Base-by-base conservation (phyloP, 2,113 vertebrate species). In the Syngnathoides biaculeatus region DNA sequence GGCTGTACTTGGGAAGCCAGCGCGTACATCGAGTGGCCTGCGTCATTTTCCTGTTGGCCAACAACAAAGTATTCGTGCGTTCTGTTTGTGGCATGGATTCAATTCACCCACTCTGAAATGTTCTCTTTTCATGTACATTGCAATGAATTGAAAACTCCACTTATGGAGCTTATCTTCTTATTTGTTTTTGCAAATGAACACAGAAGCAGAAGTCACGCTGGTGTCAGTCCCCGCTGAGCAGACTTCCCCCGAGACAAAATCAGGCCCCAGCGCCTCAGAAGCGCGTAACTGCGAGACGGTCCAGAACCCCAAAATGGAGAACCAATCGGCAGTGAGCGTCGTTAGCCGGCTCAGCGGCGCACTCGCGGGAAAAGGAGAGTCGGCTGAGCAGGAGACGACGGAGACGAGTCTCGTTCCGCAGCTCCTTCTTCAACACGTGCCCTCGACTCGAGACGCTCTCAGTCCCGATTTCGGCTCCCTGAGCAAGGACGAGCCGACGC, bases 131-230 rank as follows among this genome's bases (percentile, higher is more conserved):
- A 47, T 47, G 0, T 17, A 47, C 45, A 19, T 47, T 20, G 20
- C 1, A 52, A 52, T 52, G 20, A 52, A 17, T 30, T 30, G 7
- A 7, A 35, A 57, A 30, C 13, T 13, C 10, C 22, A 24, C 7
- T 9, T 5, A 26, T 24, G 26, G 5, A 57, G 30, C 2, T 66
- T 3, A 1, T 56, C 1, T 72, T 14, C 52, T 12, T 71, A 13
- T 55, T 27, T 50, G 10, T 68, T n/a, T 63, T 15, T 67, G 10
- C n/a, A 8, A 9, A 38, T 30, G 45, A 4, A 11, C 13, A 3
- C 76, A 83, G 81, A 48, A 39, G 27, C 76, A 83, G 81, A 48
- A 39, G 27, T 38, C 2, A 35, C 64, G 0, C 48, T 12, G 22
- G 8, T 53, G 30, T 40, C 71, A 0, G 64, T 38, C 40, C 67